A percentile compares a stretch with the other conserved stretches of the same genome.
These are phyloP conservation scores for Austrofundulus limnaeus DNA, from an alignment of 2,113 vertebrate species.

Conservation along the genomic window DNA sequence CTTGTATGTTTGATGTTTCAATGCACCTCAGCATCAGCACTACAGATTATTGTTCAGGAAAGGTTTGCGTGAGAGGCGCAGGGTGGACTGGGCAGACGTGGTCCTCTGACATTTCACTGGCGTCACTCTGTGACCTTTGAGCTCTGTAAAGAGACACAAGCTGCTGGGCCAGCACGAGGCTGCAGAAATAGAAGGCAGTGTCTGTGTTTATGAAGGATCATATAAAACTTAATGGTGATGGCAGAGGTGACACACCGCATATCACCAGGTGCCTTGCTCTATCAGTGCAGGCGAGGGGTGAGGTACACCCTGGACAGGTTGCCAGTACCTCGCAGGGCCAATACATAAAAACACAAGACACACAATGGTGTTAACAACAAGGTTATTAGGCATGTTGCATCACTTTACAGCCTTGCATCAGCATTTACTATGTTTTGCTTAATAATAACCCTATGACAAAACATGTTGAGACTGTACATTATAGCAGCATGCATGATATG, in stretches of 20 bases:
- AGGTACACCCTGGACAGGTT: no score
- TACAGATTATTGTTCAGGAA: constrained; percentile 42
- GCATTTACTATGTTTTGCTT: no score
- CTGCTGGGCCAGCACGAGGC: constrained; percentile 43
- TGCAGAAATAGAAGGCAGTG: constrained; percentile 31
- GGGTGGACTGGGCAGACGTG: constrained; percentile 9
- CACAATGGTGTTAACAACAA: no score
- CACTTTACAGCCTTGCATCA: no score
- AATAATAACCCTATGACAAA: no score
- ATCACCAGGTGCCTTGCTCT: not conserved
- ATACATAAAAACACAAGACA: no score
- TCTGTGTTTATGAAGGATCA: constrained; percentile 25
- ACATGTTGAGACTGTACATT: no score
- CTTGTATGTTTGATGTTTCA: constrained; percentile 35
- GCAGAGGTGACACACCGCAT: constrained; percentile 21
- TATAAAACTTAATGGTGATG: constrained; percentile 35
- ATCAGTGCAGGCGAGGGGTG: no score
- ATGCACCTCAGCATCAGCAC: no score
- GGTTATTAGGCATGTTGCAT: no score
- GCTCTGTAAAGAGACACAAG: constrained; percentile 21
- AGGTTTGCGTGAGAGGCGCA: not conserved
- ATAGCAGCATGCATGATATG: no score
- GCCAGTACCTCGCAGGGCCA: no score
- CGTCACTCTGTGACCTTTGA: constrained; percentile 61
- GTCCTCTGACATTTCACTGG: constrained; percentile 56